phyloP scores from a whole-genome alignment of 2,113 vertebrate genomes.

The Malaclemys terrapin region DNA sequence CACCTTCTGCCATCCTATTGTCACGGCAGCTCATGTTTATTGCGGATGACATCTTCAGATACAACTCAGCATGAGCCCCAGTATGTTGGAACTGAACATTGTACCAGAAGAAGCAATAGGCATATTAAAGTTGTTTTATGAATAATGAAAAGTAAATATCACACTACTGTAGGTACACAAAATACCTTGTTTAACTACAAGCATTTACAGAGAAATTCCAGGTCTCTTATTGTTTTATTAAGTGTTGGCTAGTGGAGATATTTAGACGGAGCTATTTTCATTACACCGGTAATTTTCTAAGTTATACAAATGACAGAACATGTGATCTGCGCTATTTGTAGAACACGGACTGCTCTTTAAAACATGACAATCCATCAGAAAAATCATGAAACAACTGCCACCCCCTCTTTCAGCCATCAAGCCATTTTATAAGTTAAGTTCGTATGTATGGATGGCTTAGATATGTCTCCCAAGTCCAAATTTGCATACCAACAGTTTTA shows the following conservation, averaged over 20 bases:
- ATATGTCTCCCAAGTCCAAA: not conserved
- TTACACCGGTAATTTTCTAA: constrained; percentile 44
- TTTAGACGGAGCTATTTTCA: constrained; percentile 38
- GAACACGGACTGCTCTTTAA: not conserved
- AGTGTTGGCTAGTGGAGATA: constrained; percentile 11
- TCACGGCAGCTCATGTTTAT: constrained; percentile 77
- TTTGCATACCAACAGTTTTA: not conserved
- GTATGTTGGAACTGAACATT: constrained; percentile 53
- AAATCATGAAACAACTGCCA: not conserved
- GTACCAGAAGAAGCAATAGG: constrained; percentile 56
- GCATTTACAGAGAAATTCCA: constrained; percentile 41
- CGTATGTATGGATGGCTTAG: not conserved
- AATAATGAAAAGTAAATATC: constrained; percentile 74
- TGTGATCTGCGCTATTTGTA: not conserved
- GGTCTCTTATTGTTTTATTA: constrained; percentile 48
- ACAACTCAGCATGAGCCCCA: constrained; percentile 53
- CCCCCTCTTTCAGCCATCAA: fast-evolving
- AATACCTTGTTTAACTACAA: constrained; percentile 72
- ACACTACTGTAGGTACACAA: constrained; percentile 47
- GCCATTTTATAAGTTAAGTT: not conserved
- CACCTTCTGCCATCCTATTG: constrained; percentile 72
- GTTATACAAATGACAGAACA: constrained; percentile 38
- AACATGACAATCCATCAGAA: constrained; percentile 3
- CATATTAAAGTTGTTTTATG: constrained; percentile 62
- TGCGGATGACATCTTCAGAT: constrained; percentile 77